These are phyloP conservation scores for Thamnophis elegans DNA, from an alignment of 2,797 vertebrate genomes.

Conservation along the genomic window DNA sequence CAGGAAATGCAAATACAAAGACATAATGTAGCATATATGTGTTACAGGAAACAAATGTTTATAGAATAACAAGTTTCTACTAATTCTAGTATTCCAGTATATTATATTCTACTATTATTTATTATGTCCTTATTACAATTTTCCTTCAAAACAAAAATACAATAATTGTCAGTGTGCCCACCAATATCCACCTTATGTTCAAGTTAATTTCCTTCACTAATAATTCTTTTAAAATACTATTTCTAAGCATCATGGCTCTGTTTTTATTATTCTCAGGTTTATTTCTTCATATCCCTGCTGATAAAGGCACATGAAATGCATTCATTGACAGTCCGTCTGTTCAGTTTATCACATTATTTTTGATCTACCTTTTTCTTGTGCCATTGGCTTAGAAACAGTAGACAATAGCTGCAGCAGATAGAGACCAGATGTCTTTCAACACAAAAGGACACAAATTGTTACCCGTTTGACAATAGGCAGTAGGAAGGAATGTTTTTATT, in stretches of 20 bases:
- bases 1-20: no score
- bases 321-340: not conserved
- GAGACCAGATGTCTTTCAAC: constrained; percentile 6
- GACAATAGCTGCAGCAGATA: not conserved
- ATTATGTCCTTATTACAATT: no score
- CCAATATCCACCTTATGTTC: no score
- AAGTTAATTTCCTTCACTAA: not conserved
- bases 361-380: not conserved
- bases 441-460: not conserved
- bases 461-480: not conserved
- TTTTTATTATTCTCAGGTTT: not conserved
- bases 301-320: not conserved
- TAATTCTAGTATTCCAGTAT: no score
- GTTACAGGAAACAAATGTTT: no score
- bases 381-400: not conserved
- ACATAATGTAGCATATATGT: no score
- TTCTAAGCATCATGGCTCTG: not conserved
- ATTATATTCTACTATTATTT: no score
- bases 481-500: constrained; percentile 1
- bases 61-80: no score
- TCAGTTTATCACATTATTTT: not conserved
- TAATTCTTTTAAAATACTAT: not conserved
- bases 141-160: not conserved
- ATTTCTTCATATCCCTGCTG: not conserved
- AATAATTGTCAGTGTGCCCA: not conserved